Evolutionary conservation across 2,797 vertebrate genomes (phyloP).

Genomic region (Eulemur albifrons): DNA sequence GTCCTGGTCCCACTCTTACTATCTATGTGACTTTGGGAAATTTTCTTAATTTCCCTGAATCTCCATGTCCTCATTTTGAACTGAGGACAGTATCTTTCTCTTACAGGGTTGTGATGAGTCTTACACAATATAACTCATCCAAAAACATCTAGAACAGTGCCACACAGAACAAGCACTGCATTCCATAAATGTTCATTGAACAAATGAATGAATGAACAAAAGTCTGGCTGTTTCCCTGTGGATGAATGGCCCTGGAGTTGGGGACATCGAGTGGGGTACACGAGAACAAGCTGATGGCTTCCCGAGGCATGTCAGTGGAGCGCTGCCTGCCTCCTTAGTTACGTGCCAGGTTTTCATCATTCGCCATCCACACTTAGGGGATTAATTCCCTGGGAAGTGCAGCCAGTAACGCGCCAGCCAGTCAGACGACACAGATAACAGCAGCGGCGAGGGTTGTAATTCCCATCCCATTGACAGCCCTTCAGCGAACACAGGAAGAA

Average conservation of each 20-base stretch:
- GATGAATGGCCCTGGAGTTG: neutral
- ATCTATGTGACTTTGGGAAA: neutral
- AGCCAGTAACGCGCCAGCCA: conserved; percentile 23
- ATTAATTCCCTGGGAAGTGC: conserved; percentile 53
- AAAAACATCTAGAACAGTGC: neutral
- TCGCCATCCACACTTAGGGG: conserved; percentile 29
- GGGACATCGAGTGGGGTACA: fast-evolving
- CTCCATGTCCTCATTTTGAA: neutral
- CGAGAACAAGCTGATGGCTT: neutral
- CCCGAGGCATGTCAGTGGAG: neutral
- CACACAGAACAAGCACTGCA: neutral
- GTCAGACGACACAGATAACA: conserved; percentile 47
- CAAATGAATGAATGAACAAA: neutral
- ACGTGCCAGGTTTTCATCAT: conserved; percentile 49
- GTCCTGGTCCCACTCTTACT: neutral
- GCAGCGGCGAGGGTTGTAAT: conserved; percentile 42
- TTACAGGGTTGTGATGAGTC: neutral
- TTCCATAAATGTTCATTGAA: neutral
- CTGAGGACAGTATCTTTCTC: neutral
- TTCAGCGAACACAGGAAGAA: conserved; percentile 50
- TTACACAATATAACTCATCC: neutral
- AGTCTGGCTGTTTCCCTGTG: neutral
- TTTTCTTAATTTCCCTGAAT: conserved; percentile 8
- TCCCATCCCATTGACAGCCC: conserved; percentile 42
- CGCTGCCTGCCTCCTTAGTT: neutral